Conservation (phyloP, 2,797 vertebrate genomes). For the Onychomys torridus region DNA sequence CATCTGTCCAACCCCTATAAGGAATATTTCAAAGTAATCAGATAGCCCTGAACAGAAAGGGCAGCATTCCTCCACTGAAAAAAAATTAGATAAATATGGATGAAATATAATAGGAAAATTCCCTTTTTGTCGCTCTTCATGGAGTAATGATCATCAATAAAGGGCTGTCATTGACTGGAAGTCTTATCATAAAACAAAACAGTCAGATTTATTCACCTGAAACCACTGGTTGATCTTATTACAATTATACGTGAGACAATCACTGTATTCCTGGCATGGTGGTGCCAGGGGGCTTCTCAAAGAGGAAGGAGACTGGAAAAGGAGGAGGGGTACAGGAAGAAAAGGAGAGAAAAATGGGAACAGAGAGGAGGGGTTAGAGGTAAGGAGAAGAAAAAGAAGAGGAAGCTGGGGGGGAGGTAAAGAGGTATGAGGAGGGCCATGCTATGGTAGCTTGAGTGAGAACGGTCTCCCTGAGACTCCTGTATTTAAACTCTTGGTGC, state of each 20-base stretch:
- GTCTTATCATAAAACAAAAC: background rate
- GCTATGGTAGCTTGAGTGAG: background rate
- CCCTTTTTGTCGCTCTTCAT: background rate
- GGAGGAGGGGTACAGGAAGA: background rate
- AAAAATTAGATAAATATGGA: background rate
- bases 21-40: slow-evolving; percentile 5
- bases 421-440: accelerated
- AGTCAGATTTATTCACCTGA: background rate
- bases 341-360: background rate
- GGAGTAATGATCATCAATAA: background rate
- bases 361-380: background rate
- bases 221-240: background rate
- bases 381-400: background rate
- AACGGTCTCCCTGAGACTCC: background rate
- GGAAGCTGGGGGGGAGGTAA: background rate
- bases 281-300: background rate
- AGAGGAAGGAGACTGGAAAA: accelerated
- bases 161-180: background rate
- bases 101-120: background rate
- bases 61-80: background rate
- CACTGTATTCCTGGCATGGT: background rate
- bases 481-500: background rate
- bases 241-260: background rate
- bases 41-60: background rate
- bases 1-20: background rate